phyloP scores from a whole-genome alignment of 2,113 vertebrate species.

The Pterophyllum scalare region DNA sequence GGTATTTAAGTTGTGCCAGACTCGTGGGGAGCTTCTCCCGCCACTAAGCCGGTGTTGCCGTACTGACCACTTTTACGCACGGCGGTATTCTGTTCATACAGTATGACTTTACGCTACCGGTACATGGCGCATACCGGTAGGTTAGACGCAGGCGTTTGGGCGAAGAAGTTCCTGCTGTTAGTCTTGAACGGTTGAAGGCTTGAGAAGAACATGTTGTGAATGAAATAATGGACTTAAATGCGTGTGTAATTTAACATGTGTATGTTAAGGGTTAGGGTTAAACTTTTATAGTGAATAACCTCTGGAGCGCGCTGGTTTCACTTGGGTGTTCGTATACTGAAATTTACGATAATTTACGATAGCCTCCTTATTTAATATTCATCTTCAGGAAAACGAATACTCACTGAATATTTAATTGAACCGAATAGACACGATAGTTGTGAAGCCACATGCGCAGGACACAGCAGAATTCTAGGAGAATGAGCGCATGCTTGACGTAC shows the following conservation, averaged over 20 bases:
- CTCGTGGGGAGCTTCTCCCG: slow-evolving; percentile 18
- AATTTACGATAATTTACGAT: not conserved
- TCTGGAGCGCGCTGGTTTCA: not conserved
- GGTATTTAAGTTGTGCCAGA: slow-evolving; percentile 43
- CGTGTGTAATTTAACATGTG: too few species aligned
- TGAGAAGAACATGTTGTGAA: not conserved
- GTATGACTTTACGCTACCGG: not conserved
- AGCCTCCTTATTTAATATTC: not conserved
- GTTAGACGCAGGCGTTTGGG: not conserved
- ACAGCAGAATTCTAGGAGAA: not conserved
- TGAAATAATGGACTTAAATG: not conserved
- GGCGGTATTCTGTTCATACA: not conserved
- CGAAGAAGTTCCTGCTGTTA: not conserved
- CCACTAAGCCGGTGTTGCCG: slow-evolving; percentile 21
- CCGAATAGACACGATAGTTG: not conserved
- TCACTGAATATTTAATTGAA: not conserved
- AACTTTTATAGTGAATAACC: not conserved
- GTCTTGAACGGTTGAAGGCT: not conserved
- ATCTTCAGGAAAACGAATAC: not conserved
- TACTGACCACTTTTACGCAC: slow-evolving; percentile 59
- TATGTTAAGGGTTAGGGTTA: too few species aligned
- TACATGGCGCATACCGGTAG: not conserved
- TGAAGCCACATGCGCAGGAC: not conserved
- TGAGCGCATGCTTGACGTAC: slow-evolving; percentile 29
- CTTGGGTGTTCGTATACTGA: not conserved